Percentiles rank a stretch among this genome's conserved stretches.
Evolutionary conservation across 2,113 vertebrate species (phyloP).

Genomic region (Trachemys scripta): DNA sequence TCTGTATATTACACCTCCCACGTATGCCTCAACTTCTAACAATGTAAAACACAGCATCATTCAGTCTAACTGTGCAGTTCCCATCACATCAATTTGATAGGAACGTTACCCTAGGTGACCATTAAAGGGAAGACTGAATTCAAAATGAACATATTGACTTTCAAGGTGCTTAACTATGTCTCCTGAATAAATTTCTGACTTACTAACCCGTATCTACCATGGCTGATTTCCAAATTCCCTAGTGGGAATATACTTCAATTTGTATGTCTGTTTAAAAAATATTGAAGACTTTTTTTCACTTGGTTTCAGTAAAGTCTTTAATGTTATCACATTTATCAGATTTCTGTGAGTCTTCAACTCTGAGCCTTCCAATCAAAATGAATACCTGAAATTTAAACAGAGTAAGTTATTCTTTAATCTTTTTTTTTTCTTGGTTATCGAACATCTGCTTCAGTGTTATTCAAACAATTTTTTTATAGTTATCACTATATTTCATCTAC

Average conservation of each 20-base stretch:
- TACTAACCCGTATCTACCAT: not conserved
- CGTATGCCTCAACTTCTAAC: not conserved
- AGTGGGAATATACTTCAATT: slow-evolving; percentile 17
- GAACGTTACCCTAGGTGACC: not conserved
- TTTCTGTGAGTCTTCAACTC: not conserved
- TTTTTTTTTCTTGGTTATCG: slow-evolving; percentile 25
- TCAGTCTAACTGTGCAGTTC: not conserved
- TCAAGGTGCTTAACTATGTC: not conserved
- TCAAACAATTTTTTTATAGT: slow-evolving; percentile 31
- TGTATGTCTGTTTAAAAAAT: not conserved
- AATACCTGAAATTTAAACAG: slow-evolving; percentile 26
- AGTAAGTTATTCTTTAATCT: slow-evolving; percentile 20
- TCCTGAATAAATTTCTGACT: slow-evolving; percentile 54
- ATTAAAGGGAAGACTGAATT: not conserved
- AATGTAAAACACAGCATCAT: not conserved
- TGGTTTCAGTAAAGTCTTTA: slow-evolving; percentile 43
- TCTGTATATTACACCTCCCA: not conserved
- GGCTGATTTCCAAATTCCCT: slow-evolving; percentile 24
- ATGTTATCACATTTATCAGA: slow-evolving; percentile 52
- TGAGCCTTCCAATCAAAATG: slow-evolving; percentile 39
- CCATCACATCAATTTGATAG: not conserved
- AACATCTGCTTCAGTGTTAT: slow-evolving; percentile 52
- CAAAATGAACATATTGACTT: slow-evolving; percentile 36
- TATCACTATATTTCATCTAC: slow-evolving; percentile 41
- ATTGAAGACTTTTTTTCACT: not conserved